Base-by-base conservation (phyloP, 1,140 invertebrate genomes). In the Diabrotica virgifera region DNA sequence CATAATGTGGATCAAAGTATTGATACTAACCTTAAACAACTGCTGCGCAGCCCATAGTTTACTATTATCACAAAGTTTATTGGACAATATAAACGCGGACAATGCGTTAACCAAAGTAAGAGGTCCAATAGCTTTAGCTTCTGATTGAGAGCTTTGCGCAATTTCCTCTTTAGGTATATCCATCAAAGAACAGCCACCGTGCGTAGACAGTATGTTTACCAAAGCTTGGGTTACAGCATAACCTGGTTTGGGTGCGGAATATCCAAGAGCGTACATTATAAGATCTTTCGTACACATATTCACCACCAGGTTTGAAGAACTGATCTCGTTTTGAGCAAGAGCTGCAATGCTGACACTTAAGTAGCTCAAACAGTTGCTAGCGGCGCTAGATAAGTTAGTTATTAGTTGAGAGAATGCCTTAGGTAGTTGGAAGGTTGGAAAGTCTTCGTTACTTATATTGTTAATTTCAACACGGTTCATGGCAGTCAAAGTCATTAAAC, bases 31-130 rank as follows among this genome's bases (percentile, higher is more conserved):
- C 40, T 75, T 84, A 62, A 88, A 68, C 13, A 70, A 75, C 70
- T 87, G 86, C 65, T 85, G 81, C 10, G 82, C 79, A 2, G 86
- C 85, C 87, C 87, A 89, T 72, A 86, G 83, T 59, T 85, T 77
- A 7, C 37, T 38, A 70, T 85, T 79, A 24, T 75, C 72, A 11
- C 12, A 52, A 13, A 69, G 62, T 53, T 55, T 69, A 8, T 80
- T 79, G 5, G 86, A 87, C 24, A 88, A 74, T 11, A 87, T 78
- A 76, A 85, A 87, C 5, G 85, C 84, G 40, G 86, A 81, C 8
- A 89, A 75, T n/a, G 86, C 85, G 77, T 89, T 85, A n/a, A 85
- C 81, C 9, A 89, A 74, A 59, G 84, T 80, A 36, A 86, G 72
- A 5, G 83, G 80, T 58, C 76, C 77, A 11, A 77, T 57, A 69